Base-by-base conservation (phyloP, 1,140 invertebrate genomes). In the Psilanteris sp. region DNA sequence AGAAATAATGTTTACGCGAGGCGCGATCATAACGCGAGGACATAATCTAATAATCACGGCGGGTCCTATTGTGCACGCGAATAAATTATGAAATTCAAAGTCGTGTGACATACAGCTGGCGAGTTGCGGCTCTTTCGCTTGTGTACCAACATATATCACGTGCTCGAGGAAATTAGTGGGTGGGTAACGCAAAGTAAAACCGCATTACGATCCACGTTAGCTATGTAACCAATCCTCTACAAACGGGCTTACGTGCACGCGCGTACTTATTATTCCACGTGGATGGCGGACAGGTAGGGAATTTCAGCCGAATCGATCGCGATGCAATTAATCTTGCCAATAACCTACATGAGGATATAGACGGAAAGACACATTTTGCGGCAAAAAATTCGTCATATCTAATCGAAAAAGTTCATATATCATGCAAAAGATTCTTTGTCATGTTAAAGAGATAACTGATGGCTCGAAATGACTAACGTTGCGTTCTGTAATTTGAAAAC, bases 181-280 rank as follows among this genome's bases (percentile, higher is more conserved):
- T 62, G 55, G 67, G 55, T 48, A 72, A 48, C 48, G 54, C 67
- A 72, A 62, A 72, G 67, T 72, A 72, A 72, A 72, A 72, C 67
- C 67, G 43, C 67, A 72, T 71, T 71, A 46, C 46, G 36, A 71
- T 52, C 67, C 32, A 20, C 20, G 39, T 39, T 44, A 36, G 48
- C 32, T 61, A 55, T 62, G 55, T 72, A 72, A 72, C 55, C 50
- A 52, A 72, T 72, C 57, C 67, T 54, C 46, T 46, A 18, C 46
- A 66, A 66, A 54, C 43, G 41, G 48, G 16, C 46, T 62, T 55
- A 62, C 32, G 55, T 72, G 67, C 67, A 52, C 31, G 55, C 57
- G 57, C 57, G 67, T 39, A 72, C 46, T 72, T 62, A 72, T 71
- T 62, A 62, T 48, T 70, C 57, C 57, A 46, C 46, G 16, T 27